Base-by-base conservation (phyloP, 2,113 vertebrate genomes). In the Calyptommatus sinebrachiatus region DNA sequence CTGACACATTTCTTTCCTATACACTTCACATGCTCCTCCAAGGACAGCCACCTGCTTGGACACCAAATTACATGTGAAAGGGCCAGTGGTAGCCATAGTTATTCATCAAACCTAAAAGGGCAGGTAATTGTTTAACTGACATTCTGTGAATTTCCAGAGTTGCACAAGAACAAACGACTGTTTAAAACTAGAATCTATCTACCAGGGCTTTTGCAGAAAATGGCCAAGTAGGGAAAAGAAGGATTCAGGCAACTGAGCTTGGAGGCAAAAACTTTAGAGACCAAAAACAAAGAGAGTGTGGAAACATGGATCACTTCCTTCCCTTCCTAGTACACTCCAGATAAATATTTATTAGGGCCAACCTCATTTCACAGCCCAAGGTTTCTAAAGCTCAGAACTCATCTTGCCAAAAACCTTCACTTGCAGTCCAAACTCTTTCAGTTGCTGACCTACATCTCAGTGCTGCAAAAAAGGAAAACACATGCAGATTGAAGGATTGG, bases 401-500 rank as follows among this genome's bases (percentile, higher is more conserved):
- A 29, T 24, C 26, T 53, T 68, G 67, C 79, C 73, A 70, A 81
- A 76, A 31, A 48, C 26, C 57, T 62, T 66, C 65, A 28, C 41
- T 81, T 75, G 35, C 53, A 73, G 65, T 65, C 35, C 31, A 48
- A 35, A 9, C 65, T 26, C 4, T 75, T 61, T 80, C 63, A 60
- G 63, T 57, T 41, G 48, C 35, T 76, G 73, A 81, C 79, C 73
- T 70, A 81, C 41, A 76, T 70, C 21, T 76, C 73, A 75, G 16
- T 7, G 14, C 73, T 28, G 14, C 26, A 46, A 29, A 75, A 35
- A 65, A 18, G 29, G 67, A 77, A 77, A n/a, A 24, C 46, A 77
- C 46, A 77, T 5, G 10, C 62, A 28, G 7, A 53, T 28, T 9
- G 46, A 68, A 31, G 11, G 22, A 75, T 22, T 1, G 35, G 46